These are phyloP conservation scores for Pituophis catenifer DNA, from an alignment of 2,113 vertebrate genomes.

Conservation along the genomic window DNA sequence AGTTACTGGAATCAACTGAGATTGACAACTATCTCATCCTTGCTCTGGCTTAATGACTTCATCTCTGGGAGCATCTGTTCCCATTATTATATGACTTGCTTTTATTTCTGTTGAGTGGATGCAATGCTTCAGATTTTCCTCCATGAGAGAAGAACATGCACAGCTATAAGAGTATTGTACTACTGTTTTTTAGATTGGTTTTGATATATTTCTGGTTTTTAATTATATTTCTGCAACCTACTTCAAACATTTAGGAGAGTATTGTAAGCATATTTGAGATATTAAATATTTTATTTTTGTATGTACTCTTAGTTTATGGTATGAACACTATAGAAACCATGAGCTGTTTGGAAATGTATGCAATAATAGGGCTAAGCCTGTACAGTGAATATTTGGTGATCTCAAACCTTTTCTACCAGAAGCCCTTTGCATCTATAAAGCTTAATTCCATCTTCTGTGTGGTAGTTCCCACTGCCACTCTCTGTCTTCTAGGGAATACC, in stretches of 20 bases:
- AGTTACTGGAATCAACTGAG: constrained; percentile 12
- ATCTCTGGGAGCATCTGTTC: not conserved
- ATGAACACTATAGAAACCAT: not conserved
- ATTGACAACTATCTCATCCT: not conserved
- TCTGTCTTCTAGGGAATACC: not conserved
- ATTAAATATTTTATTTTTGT: not conserved
- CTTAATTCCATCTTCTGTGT: not conserved
- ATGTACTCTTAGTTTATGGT: not conserved
- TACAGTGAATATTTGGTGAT: not conserved
- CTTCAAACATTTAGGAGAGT: not conserved
- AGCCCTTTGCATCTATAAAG: not conserved
- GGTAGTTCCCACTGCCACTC: not conserved
- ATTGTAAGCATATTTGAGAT: not conserved
- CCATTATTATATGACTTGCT: not conserved
- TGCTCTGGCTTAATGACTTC: not conserved
- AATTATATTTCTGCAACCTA: not conserved
- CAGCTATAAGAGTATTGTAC: not conserved
- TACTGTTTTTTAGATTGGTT: not conserved
- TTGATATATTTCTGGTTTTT: not conserved
- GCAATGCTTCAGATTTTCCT: constrained; percentile 1
- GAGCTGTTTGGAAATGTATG: not conserved
- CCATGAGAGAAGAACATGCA: not conserved
- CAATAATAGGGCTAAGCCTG: not conserved
- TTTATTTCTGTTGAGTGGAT: constrained; percentile 9
- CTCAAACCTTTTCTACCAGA: not conserved